These are phyloP conservation scores for Drosophila kanekoi DNA, from an alignment of 2,888 invertebrate species.

Conservation along the genomic window DNA sequence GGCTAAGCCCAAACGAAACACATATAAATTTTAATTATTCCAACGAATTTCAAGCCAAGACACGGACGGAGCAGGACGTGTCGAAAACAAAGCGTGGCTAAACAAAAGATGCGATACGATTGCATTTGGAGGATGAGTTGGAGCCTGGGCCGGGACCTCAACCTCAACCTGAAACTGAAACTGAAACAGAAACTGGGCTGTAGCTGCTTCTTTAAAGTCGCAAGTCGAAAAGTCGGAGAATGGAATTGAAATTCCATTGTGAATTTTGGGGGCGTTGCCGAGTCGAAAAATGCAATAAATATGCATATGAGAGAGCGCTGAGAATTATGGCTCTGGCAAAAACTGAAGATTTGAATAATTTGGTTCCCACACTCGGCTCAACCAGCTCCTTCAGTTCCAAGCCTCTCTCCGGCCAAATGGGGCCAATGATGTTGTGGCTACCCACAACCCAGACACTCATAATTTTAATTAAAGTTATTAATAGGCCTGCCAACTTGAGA, in stretches of 20 bases:
- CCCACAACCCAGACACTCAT: slow-evolving; percentile 5
- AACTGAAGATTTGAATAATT: slow-evolving; percentile 81
- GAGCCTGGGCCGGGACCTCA: slow-evolving; percentile 12
- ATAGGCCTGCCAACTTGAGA: slow-evolving; percentile 64
- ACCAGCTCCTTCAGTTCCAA: slow-evolving; percentile 5
- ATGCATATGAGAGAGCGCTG: slow-evolving; percentile 82
- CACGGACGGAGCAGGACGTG: not conserved
- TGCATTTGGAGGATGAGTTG: slow-evolving; percentile 61
- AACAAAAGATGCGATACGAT: slow-evolving; percentile 63
- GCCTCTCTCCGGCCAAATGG: slow-evolving; percentile 15
- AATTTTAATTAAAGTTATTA: slow-evolving; percentile 83
- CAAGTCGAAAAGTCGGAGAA: slow-evolving; percentile 60
- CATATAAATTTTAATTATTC: slow-evolving; percentile 82
- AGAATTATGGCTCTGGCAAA: slow-evolving; percentile 52
- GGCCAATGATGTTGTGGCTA: not conserved
- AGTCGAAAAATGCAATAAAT: slow-evolving; percentile 84
- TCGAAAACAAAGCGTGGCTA: slow-evolving; percentile 38
- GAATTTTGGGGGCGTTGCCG: slow-evolving; percentile 83
- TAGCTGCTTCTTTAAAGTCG: slow-evolving; percentile 13
- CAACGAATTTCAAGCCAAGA: slow-evolving; percentile 52
- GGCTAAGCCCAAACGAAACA: slow-evolving; percentile 47
- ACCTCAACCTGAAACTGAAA: not conserved
- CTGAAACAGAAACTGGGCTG: not conserved
- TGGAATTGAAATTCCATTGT: slow-evolving; percentile 84
- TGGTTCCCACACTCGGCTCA: slow-evolving; percentile 80